These are phyloP conservation scores for Bungarus multicinctus DNA, from an alignment of 2,113 vertebrate genomes.

Conservation along the genomic window DNA sequence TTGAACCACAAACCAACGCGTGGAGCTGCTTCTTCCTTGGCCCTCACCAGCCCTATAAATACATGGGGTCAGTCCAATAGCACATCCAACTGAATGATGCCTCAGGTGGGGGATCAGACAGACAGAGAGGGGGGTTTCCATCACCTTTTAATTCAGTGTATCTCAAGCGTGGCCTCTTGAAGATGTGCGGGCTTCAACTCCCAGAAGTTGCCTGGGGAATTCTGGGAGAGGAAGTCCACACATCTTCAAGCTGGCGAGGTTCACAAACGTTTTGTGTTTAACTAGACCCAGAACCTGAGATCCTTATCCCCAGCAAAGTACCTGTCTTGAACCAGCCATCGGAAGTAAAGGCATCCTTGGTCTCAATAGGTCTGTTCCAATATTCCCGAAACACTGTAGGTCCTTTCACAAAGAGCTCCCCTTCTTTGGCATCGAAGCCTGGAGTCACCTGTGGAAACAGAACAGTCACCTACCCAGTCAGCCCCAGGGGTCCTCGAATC, in stretches of 20 bases:
- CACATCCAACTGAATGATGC: not conserved
- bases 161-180: not conserved
- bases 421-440: conserved; percentile 82
- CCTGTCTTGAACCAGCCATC: conserved; percentile 96
- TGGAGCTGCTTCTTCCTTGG: too few relatives aligned
- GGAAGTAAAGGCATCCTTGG: conserved; percentile 74
- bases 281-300: too few relatives aligned
- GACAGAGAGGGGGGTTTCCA: not conserved
- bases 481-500: not conserved
- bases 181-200: not conserved
- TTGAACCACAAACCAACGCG: not conserved
- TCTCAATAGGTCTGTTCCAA: conserved; percentile 88
- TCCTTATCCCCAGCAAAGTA: conserved; percentile 38
- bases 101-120: not conserved
- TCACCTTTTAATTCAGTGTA: not conserved
- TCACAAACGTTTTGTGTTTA: not conserved
- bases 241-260: not conserved
- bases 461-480: accelerated
- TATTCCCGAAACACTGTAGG: conserved; percentile 87
- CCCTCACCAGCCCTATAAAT: not conserved
- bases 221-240: not conserved
- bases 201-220: not conserved
- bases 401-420: conserved; percentile 87
- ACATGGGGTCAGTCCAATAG: not conserved
- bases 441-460: conserved; percentile 74